Evolutionary conservation across 2,888 invertebrate genomes (phyloP).

Genomic region (Hoplodrina blanda): DNA sequence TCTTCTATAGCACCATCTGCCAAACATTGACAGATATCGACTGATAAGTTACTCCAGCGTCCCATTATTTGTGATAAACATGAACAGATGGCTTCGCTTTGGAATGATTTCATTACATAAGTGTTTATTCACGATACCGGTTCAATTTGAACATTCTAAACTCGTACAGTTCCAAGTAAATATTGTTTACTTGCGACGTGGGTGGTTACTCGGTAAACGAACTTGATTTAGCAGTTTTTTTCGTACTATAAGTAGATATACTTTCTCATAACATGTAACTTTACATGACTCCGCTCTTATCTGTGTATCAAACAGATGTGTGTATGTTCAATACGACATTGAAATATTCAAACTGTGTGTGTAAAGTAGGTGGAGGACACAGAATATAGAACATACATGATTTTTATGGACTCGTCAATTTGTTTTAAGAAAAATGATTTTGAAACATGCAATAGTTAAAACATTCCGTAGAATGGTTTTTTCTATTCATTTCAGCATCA

Average conservation of each 20-base stretch:
- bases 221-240: constrained; percentile 55
- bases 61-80: constrained; percentile 85
- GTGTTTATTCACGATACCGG: constrained; percentile 73
- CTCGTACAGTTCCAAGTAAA: constrained; percentile 62
- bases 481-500: too few species aligned
- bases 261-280: constrained; percentile 9
- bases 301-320: not conserved
- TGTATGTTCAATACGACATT: constrained; percentile 11
- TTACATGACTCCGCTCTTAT: constrained; percentile 4
- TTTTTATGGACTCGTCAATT: not conserved
- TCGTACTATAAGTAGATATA: constrained; percentile 18
- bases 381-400: not conserved
- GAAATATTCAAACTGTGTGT: constrained; percentile 14
- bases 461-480: not conserved
- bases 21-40: constrained; percentile 80
- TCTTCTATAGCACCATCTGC: constrained; percentile 79
- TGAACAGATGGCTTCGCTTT: constrained; percentile 80
- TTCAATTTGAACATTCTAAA: constrained; percentile 69
- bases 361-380: not conserved
- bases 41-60: constrained; percentile 79
- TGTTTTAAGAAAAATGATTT: not conserved
- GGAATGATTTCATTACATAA: constrained; percentile 75
- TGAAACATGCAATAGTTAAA: not conserved
- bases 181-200: constrained; percentile 62
- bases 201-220: constrained; percentile 63